Conservation (phyloP, 64 coral and sea anemone genomes). For the Montipora sp. region DNA sequence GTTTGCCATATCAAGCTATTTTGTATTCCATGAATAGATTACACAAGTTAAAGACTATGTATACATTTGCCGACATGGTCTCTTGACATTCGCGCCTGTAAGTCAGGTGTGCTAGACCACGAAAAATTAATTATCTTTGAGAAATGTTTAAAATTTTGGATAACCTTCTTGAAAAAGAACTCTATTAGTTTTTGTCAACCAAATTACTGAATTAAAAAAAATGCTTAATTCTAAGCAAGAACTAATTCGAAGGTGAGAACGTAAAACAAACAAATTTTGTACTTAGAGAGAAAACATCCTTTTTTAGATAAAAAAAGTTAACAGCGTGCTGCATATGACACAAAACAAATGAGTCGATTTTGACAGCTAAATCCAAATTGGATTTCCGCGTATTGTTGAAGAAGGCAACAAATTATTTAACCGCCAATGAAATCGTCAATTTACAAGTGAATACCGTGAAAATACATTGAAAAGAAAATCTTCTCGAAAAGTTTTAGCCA, state of each 20-base stretch:
- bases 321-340: not conserved
- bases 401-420: not conserved
- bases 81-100: too few relatives aligned
- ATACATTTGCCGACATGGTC: too few relatives aligned
- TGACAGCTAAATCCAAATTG: not conserved
- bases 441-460: not conserved
- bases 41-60: too few relatives aligned
- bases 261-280: not conserved
- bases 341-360: not conserved
- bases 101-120: too few relatives aligned
- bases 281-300: not conserved
- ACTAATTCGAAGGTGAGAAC: not conserved
- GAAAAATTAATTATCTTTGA: too few relatives aligned
- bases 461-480: not conserved
- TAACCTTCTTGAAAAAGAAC: not conserved
- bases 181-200: not conserved
- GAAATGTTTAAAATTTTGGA: not conserved
- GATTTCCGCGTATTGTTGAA: constrained; percentile 14
- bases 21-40: too few relatives aligned
- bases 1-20: too few relatives aligned
- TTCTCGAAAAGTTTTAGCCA: not conserved
- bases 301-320: not conserved
- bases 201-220: not conserved
- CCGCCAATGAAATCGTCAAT: not conserved
- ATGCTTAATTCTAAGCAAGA: not conserved